Percentiles rank a stretch among this genome's conserved stretches.
Conservation (phyloP, 2,888 invertebrate species). For the Emmelina monodactyla region DNA sequence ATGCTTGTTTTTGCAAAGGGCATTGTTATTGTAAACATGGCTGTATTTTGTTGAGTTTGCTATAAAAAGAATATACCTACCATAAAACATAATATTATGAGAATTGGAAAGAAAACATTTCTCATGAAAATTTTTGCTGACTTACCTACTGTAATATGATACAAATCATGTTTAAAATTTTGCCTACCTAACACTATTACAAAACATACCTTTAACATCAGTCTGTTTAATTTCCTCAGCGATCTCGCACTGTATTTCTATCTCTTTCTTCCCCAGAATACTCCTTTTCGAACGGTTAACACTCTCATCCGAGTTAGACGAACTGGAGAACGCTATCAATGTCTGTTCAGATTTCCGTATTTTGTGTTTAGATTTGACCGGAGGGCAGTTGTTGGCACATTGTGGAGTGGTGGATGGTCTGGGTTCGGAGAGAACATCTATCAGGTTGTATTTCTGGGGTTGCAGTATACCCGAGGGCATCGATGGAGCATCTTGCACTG, state of each 20-base stretch:
- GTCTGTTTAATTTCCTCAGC: constrained; percentile 19
- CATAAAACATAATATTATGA: too few relatives aligned
- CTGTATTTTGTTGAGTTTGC: too few relatives aligned
- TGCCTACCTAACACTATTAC: too few relatives aligned
- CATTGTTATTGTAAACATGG: too few relatives aligned
- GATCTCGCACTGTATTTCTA: constrained; percentile 28
- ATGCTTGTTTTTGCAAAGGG: too few relatives aligned
- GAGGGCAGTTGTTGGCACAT: constrained; percentile 28
- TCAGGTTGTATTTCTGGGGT: constrained; percentile 24
- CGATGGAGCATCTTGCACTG: constrained; percentile 31
- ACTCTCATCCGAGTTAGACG: constrained; percentile 40
- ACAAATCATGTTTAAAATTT: too few relatives aligned
- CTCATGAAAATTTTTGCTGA: too few relatives aligned
- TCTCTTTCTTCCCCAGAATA: constrained; percentile 22
- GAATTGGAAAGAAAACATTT: too few relatives aligned
- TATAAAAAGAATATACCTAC: too few relatives aligned
- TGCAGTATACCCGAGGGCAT: not conserved
- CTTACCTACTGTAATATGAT: too few relatives aligned
- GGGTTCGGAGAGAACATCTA: constrained; percentile 42
- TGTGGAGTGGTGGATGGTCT: constrained; percentile 31
- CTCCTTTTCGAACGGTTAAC: constrained; percentile 20
- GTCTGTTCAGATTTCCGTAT: constrained; percentile 29
- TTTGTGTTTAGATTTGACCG: constrained; percentile 25
- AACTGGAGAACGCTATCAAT: constrained; percentile 42
- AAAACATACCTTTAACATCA: constrained; percentile 12